These are phyloP conservation scores for Epizoanthus ramosus DNA, from an alignment of 92 coral and sea anemone genomes.

Conservation along the genomic window DNA sequence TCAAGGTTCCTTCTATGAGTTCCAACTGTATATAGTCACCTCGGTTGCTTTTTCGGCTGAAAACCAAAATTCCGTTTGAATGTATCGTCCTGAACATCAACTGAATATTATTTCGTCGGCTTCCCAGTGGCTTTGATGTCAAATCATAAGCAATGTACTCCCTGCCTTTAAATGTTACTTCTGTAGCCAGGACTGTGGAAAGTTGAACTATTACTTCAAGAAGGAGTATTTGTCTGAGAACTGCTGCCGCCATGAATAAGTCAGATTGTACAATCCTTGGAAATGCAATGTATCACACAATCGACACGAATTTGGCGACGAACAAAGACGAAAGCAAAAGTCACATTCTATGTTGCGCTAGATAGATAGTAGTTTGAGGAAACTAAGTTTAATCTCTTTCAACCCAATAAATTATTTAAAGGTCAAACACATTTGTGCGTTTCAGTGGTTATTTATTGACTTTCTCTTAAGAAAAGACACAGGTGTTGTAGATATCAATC, in stretches of 20 bases:
- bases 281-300: background rate
- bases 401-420: background rate
- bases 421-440: constrained; percentile 17
- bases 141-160: constrained; percentile 26
- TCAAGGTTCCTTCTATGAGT: constrained; percentile 24
- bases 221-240: background rate
- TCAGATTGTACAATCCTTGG: background rate
- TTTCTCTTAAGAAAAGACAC: constrained; percentile 13
- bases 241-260: constrained; percentile 18
- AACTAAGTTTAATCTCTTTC: background rate
- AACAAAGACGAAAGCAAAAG: too few relatives aligned
- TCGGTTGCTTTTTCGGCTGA: constrained; percentile 25
- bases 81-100: constrained; percentile 19
- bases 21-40: constrained; percentile 20
- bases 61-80: constrained; percentile 28
- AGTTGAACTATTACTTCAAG: constrained; percentile 1
- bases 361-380: too few relatives aligned
- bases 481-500: constrained; percentile 28
- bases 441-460: constrained; percentile 16
- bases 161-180: constrained; percentile 21
- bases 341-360: background rate
- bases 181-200: constrained; percentile 14
- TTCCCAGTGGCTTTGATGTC: background rate
- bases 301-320: background rate
- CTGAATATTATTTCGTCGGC: background rate